Evolutionary conservation across 1,140 invertebrate species (phyloP).

Genomic region (Leptinotarsa lineolata): DNA sequence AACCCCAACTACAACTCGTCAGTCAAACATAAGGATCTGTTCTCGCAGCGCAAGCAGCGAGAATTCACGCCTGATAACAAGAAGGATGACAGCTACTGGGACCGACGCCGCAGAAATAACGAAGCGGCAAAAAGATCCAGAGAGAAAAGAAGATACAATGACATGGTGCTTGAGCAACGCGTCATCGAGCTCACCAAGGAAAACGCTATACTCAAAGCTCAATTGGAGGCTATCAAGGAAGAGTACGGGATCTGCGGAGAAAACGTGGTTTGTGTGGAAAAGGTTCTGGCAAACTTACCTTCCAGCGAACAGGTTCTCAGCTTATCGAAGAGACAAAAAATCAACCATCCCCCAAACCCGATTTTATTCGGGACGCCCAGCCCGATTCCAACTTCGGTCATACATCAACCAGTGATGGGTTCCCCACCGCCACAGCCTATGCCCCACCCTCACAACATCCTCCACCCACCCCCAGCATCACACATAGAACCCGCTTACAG

Average conservation of each 20-base stretch:
- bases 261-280: conserved; percentile 81
- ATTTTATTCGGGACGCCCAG: conserved; percentile 65
- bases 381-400: conserved; percentile 70
- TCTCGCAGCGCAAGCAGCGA: conserved; percentile 87
- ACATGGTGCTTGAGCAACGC: conserved; percentile 93
- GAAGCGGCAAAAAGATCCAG: conserved; percentile 93
- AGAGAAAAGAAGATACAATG: conserved; percentile 94
- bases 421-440: conserved; percentile 58
- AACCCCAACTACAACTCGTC: conserved; percentile 54
- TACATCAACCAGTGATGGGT: conserved; percentile 64
- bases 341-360: conserved; percentile 56
- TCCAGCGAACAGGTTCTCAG: conserved; percentile 81
- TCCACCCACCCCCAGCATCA: conserved; percentile 50
- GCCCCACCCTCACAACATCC: conserved; percentile 39
- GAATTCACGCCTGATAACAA: conserved; percentile 97
- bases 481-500: conserved; percentile 51
- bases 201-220: conserved; percentile 90
- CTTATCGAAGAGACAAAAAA: conserved; percentile 78
- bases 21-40: conserved; percentile 75
- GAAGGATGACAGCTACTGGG: conserved; percentile 98
- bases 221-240: conserved; percentile 89
- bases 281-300: conserved; percentile 82
- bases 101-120: conserved; percentile 91
- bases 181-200: conserved; percentile 94
- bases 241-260: conserved; percentile 91